Conservation (phyloP, 2,113 vertebrate species). For the Carlito syrichta region DNA sequence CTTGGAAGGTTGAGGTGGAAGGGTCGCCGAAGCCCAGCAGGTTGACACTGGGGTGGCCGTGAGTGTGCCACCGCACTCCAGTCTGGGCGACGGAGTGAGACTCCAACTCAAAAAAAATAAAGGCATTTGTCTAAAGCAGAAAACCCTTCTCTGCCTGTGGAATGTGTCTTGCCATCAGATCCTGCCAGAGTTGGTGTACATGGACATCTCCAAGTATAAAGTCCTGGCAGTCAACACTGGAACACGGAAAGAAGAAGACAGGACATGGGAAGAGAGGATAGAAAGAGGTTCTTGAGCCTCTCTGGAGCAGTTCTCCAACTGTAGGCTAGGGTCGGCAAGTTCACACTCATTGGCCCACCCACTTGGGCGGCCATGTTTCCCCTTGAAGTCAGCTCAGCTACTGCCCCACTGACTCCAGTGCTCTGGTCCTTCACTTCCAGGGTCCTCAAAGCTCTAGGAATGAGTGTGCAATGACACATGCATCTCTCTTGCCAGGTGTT, state of each 20-base stretch:
- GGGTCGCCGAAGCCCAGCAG: too few relatives aligned
- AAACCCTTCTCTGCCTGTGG: not conserved
- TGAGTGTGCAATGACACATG: fast-evolving
- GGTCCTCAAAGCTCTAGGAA: fast-evolving
- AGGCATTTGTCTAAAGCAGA: not conserved
- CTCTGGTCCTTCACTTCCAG: not conserved
- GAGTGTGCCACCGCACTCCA: too few relatives aligned
- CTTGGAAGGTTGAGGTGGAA: too few relatives aligned
- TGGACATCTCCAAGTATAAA: not conserved
- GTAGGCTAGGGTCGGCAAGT: not conserved
- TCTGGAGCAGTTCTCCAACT: not conserved
- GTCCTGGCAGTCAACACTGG: not conserved
- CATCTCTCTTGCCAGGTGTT: constrained; percentile 86
- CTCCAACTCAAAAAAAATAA: too few relatives aligned
- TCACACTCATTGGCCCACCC: not conserved
- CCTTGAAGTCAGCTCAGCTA: not conserved
- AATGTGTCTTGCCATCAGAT: not conserved
- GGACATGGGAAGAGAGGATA: too few relatives aligned
- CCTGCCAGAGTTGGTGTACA: not conserved
- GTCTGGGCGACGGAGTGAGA: too few relatives aligned
- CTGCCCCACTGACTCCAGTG: not conserved
- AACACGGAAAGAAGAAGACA: too few relatives aligned
- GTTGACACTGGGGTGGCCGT: too few relatives aligned
- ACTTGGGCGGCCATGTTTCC: not conserved
- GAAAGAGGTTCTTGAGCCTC: not conserved